These are phyloP conservation scores for Oryzias melastigma DNA, from an alignment of 2,113 vertebrate species.

Conservation along the genomic window DNA sequence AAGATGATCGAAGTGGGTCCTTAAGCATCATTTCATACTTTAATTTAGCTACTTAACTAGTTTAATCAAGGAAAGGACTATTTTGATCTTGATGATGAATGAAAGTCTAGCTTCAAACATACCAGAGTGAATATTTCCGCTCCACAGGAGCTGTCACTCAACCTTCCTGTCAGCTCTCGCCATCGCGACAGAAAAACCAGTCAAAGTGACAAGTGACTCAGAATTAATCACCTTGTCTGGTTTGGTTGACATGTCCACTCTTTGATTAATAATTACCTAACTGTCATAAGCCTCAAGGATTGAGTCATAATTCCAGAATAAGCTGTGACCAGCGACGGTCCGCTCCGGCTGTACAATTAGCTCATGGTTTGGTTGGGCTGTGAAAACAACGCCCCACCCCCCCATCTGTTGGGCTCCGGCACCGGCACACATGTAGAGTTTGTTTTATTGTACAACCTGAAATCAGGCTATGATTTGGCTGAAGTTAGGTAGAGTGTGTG, in stretches of 20 bases:
- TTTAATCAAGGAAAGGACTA: conserved; percentile 55
- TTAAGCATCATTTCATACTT: conserved; percentile 3
- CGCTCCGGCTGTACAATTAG: conserved; percentile 51
- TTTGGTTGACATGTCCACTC: conserved; percentile 73
- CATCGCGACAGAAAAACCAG: conserved; percentile 34
- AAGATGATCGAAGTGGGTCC: no score
- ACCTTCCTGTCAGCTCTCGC: conserved; percentile 45
- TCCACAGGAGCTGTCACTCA: conserved; percentile 67
- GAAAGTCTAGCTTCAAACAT: conserved; percentile 45
- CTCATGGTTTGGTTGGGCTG: conserved; percentile 51
- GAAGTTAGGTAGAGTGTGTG: conserved; percentile 12
- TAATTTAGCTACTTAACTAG: conserved; percentile 62
- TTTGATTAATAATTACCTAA: conserved; percentile 80
- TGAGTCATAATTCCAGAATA: conserved; percentile 76
- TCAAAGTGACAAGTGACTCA: conserved; percentile 62
- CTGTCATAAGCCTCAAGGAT: conserved; percentile 70
- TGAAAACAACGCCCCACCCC: conserved; percentile 27
- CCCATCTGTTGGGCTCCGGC: conserved; percentile 41
- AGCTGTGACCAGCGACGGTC: conserved; percentile 63
- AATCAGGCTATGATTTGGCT: conserved; percentile 44
- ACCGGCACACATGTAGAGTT: conserved; percentile 42
- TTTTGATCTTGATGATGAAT: conserved; percentile 47
- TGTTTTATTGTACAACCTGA: conserved; percentile 22
- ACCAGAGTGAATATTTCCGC: conserved; percentile 51
- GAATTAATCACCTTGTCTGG: conserved; percentile 74